Evolutionary conservation across 2,113 vertebrate species (phyloP), one percentile per base, ranked within the genome.

Genomic region (Piaya cayana): DNA sequence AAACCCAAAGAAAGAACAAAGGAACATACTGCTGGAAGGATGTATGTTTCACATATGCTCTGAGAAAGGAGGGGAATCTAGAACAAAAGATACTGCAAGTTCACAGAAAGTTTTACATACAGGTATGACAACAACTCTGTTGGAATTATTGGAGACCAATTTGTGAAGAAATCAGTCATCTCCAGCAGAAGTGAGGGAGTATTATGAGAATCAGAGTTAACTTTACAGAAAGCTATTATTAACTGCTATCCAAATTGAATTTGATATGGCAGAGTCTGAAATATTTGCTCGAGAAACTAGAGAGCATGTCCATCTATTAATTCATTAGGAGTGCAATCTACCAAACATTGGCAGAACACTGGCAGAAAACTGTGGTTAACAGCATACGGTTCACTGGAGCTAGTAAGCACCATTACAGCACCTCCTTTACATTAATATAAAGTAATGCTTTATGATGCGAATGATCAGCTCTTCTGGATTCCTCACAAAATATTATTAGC

Each of bases 201-300:
- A 76, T 77, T 93, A 79, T 50, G 63, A 87, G 90, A 93, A 85
- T 60, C 1, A 11, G 25, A 80, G 34, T 63, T 84, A 92, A 88
- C 85, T 91, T 94, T 93, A 92, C 45, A 80, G 90, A 94, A 88
- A 89, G n/a, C 43, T 87, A 2, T 88, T 95, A 92, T 91, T 92
- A 94, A 95, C 96, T 86, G 80, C 39, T 89, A 60, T 52, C 62
- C 34, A 94, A 93, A 97, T 92, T 94, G 92, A 93, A 93, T 92
- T 94, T 92, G 92, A 78, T 94, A 80, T 82, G 50, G 60, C 71
- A 92, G 77, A 86, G 67, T 77, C 70, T 93, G 81, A 97, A 95
- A 94, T 94, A 97, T 86, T 93, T 95, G 70, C 83, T 94, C 62
- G 84, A 92, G 88, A 53, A 92, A 89, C 70, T 74, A 53, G 55